Conservation (phyloP, 2,888 invertebrate species). For the Ceraclea dissimilis region DNA sequence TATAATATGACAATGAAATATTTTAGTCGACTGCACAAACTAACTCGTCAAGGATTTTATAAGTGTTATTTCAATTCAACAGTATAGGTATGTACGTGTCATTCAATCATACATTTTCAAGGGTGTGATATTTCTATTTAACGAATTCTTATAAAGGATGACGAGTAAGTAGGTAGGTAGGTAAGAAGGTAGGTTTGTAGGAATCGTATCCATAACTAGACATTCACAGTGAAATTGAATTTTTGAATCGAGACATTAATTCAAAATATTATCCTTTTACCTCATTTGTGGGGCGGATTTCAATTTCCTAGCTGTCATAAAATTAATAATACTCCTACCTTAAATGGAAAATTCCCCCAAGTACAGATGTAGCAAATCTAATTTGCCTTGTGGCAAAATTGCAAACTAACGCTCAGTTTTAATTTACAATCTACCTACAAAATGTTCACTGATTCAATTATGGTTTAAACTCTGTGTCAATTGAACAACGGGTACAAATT, state of each 20-base stretch:
- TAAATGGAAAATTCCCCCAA: not conserved
- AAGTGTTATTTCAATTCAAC: too few species aligned
- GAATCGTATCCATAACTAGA: not conserved
- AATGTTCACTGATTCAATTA: too few species aligned
- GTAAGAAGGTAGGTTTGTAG: not conserved
- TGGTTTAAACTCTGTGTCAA: too few species aligned
- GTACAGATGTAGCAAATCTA: not conserved
- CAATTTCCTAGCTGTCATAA: conserved; percentile 2
- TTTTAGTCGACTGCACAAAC: too few species aligned
- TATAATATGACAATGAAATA: too few species aligned
- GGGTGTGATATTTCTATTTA: too few species aligned
- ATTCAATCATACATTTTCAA: too few species aligned
- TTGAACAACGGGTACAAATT: too few species aligned
- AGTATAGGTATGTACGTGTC: too few species aligned
- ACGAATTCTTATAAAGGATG: too few species aligned
- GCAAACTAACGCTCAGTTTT: not conserved
- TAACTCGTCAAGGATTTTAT: too few species aligned
- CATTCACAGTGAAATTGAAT: not conserved
- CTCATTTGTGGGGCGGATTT: not conserved
- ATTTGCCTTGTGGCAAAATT: not conserved
- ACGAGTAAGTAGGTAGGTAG: not conserved
- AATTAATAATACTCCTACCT: not conserved
- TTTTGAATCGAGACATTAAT: conserved; percentile 1
- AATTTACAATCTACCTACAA: too few species aligned
- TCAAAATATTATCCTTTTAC: not conserved